Base-by-base conservation (phyloP, 2,113 vertebrate genomes). In the Cyanocitta stelleri region DNA sequence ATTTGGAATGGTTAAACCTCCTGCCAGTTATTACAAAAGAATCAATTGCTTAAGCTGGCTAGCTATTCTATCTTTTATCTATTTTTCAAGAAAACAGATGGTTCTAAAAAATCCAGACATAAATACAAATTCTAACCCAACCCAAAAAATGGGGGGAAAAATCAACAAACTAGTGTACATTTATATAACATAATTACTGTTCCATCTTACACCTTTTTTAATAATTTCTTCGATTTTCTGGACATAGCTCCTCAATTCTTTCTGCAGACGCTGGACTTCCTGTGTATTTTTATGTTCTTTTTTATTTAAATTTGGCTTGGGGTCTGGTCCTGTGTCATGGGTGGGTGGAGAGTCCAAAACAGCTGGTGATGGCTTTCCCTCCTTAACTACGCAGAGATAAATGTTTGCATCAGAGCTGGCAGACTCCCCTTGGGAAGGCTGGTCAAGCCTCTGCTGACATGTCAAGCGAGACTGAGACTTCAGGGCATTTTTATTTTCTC, bases 141-240 rank as follows among this genome's bases (percentile, higher is more conserved):
- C 46, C 23, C 20, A 81, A 80, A 79, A 35, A 58, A 13, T 37
- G 24, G 20, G 18, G 1, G 13, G 16, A 37, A 68, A 56, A 44
- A 64, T 23, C 6, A 91, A 72, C 32, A 29, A 75, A 52, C 10
- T 41, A 52, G 16, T 14, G 23, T 61, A 41, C 7, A 37, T 56
- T 48, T 76, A 87, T 29, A 48, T 26, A 81, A 78, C 11, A 35
- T 23, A 69, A 77, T 35, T 55, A 54, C 13, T 80, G 29, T 39
- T 90, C 37, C 43, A 61, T 59, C 76, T 74, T 95, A 97, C 96
- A 99, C 99, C 99, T 98, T 97, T 98, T 82, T 97, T 98, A 46
- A 97, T 91, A 33, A 99, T 95, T 48, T 98, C 98, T 81, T 99
- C 98, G 23, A 99, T 98, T 97, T 98, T 99, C 91, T 97, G 98